Conservation (phyloP, 2,113 vertebrate genomes). For the Hydrochoerus hydrochaeris region DNA sequence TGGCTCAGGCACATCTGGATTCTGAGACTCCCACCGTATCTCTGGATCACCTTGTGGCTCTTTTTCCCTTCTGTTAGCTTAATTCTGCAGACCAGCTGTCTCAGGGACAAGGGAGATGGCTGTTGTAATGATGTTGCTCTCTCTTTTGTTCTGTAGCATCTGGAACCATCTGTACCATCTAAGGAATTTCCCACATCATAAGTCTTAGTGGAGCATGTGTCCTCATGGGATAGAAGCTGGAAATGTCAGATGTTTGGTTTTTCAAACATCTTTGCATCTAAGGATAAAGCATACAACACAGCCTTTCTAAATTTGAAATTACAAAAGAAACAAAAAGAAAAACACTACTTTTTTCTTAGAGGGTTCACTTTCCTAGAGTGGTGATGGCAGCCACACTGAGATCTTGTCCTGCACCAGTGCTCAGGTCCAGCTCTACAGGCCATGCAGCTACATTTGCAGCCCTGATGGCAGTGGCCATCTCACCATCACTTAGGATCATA, state of each 20-base stretch:
- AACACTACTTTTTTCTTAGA: not conserved
- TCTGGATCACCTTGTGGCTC: constrained; percentile 1
- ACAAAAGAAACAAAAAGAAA: not conserved
- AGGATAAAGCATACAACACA: not conserved
- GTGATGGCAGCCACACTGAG: not conserved
- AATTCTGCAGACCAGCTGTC: constrained; percentile 1
- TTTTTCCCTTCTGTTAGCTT: not conserved
- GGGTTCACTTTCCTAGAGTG: not conserved
- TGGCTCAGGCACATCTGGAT: not conserved
- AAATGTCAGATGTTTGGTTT: constrained; percentile 53
- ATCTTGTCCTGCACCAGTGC: not conserved
- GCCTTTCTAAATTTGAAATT: constrained; percentile 20
- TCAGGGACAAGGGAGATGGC: not conserved
- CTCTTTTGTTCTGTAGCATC: constrained; percentile 14
- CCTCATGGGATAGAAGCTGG: not conserved
- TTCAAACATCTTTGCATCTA: constrained; percentile 47
- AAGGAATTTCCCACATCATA: constrained; percentile 51
- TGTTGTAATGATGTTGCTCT: not conserved
- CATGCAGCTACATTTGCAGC: too few relatives aligned
- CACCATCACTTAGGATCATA: not conserved
- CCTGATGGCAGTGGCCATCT: not conserved
- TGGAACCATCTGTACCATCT: constrained; percentile 43
- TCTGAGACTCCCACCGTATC: not conserved
- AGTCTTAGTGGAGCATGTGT: not conserved
- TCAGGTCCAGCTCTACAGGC: not conserved